Percentiles rank a stretch among this genome's conserved stretches.
phyloP scores from a whole-genome alignment of 1,140 invertebrate species.

The Marisa cornuarietis region DNA sequence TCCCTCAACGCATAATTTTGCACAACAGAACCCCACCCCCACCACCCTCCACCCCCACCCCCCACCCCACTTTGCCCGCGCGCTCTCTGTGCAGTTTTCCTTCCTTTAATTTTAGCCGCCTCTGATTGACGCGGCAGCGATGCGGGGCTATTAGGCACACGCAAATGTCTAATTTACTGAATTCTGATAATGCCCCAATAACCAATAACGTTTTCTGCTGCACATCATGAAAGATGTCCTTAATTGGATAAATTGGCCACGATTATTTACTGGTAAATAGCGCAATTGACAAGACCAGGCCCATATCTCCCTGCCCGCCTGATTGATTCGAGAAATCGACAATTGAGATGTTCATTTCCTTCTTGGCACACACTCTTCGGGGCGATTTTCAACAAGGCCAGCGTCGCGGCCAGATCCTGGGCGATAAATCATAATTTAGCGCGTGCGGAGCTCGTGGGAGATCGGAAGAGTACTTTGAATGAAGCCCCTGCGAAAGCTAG shows the following conservation, averaged over 20 bases:
- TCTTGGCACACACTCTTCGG: not conserved
- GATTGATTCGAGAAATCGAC: slow-evolving; percentile 11
- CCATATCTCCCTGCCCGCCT: slow-evolving; percentile 11
- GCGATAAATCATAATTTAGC: slow-evolving; percentile 13
- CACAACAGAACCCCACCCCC: slow-evolving; percentile 14
- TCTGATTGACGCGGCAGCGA: slow-evolving; percentile 18
- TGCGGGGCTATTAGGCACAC: slow-evolving; percentile 27
- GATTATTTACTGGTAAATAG: slow-evolving; percentile 23
- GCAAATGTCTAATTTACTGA: slow-evolving; percentile 25
- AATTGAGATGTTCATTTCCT: slow-evolving; percentile 18
- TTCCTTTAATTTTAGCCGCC: not conserved
- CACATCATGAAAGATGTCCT: slow-evolving; percentile 17
- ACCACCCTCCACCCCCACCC: not conserved
- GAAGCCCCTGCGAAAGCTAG: not conserved
- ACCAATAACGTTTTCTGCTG: slow-evolving; percentile 21
- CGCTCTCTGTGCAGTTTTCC: not conserved
- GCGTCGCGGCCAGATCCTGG: not conserved
- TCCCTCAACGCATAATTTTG: slow-evolving; percentile 24
- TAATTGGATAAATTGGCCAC: slow-evolving; percentile 23
- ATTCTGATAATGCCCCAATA: slow-evolving; percentile 21
- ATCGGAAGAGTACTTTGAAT: slow-evolving; percentile 1
- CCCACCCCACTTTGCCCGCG: not conserved
- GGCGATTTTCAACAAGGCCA: slow-evolving; percentile 2
- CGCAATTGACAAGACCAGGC: slow-evolving; percentile 14
- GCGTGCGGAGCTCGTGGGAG: not conserved